Evolutionary conservation across 2,113 vertebrate species (phyloP).

Genomic region (Atrichornis clamosus): DNA sequence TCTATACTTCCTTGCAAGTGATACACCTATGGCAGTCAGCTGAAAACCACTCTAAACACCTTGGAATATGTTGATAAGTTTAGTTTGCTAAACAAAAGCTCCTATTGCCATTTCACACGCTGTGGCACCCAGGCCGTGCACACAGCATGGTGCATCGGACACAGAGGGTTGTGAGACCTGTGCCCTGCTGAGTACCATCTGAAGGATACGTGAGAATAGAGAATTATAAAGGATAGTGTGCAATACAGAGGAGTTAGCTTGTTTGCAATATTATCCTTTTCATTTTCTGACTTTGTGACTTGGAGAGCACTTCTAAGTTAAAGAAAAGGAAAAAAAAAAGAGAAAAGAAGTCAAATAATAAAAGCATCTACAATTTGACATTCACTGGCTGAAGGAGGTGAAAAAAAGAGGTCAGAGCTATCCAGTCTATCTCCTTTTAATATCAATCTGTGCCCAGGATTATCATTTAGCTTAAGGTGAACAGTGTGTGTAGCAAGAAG

Average conservation of each 20-base stretch:
- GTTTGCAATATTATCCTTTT: not conserved
- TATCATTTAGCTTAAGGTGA: not conserved
- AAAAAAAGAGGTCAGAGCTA: not conserved
- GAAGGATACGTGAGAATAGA: not conserved
- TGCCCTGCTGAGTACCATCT: not conserved
- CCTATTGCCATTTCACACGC: not conserved
- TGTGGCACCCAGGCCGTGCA: not conserved
- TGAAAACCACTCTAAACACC: not conserved
- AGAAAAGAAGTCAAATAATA: not conserved
- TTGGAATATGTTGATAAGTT: not conserved
- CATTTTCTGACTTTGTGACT: not conserved
- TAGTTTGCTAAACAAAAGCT: not conserved
- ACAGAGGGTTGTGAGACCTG: not conserved
- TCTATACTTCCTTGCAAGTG: not conserved
- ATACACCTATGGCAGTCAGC: not conserved
- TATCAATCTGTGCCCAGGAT: not conserved
- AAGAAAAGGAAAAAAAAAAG: not conserved
- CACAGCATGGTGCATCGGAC: too few species aligned
- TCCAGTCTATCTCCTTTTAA: not conserved
- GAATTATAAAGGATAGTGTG: not conserved
- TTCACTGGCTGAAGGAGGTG: not conserved
- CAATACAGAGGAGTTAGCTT: not conserved
- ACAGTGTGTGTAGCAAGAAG: not conserved
- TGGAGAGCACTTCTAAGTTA: not conserved
- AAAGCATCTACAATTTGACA: not conserved